Evolutionary conservation across 2,113 vertebrate species (phyloP).

Genomic region (Cryptomyrus ogoouensis): DNA sequence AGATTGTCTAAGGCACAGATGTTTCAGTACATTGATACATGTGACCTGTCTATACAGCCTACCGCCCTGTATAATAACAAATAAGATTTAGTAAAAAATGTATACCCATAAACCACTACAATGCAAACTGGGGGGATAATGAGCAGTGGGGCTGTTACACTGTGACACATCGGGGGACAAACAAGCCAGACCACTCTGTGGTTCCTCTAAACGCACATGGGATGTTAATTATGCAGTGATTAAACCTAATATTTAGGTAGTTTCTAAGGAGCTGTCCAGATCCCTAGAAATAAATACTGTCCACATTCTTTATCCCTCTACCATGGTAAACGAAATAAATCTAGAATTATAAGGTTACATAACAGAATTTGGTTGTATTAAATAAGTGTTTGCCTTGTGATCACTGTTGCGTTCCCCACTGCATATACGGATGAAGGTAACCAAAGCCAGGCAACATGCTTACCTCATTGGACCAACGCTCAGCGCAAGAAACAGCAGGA

Average conservation of each 20-base stretch:
- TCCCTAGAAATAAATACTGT: background rate
- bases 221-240: background rate
- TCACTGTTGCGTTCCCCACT: background rate
- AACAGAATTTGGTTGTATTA: background rate
- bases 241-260: background rate
- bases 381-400: background rate
- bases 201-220: background rate
- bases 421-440: background rate
- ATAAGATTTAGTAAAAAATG: background rate
- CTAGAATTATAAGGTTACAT: background rate
- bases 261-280: background rate
- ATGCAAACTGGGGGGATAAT: background rate
- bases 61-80: background rate
- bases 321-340: background rate
- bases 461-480: conserved; percentile 78
- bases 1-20: background rate
- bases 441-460: conserved; percentile 30
- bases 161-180: background rate
- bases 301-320: background rate
- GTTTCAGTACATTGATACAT: background rate
- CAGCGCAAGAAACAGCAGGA: conserved; percentile 75
- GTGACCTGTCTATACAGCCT: background rate
- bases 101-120: background rate
- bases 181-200: background rate
- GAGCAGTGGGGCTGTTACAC: background rate